Percentiles rank a stretch among this genome's conserved stretches.
Evolutionary conservation across 2,797 vertebrate genomes (phyloP).

Genomic region (Prionace glauca): DNA sequence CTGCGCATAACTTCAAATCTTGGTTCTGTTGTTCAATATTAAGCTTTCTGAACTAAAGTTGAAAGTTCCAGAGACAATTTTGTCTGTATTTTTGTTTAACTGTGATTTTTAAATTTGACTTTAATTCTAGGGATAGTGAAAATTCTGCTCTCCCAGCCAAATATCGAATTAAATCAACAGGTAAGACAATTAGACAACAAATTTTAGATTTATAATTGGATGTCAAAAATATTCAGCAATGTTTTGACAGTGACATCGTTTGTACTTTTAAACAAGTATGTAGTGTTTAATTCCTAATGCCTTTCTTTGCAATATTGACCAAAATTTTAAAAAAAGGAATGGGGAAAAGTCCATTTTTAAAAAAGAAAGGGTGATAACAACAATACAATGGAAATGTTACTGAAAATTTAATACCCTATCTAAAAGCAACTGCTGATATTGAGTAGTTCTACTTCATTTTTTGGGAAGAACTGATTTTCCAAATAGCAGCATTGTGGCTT

Average conservation of each 20-base stretch:
- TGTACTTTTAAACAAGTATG: background rate
- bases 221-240: background rate
- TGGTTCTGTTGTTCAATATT: background rate
- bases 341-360: background rate
- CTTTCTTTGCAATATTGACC: background rate
- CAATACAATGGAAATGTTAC: background rate
- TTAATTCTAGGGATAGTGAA: constrained; percentile 80
- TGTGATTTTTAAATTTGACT: background rate
- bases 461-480: background rate
- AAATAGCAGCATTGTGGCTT: background rate
- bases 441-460: background rate
- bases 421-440: background rate
- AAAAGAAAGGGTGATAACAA: background rate
- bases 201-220: background rate
- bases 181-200: constrained; percentile 52
- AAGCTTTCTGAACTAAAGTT: background rate
- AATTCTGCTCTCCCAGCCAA: constrained; percentile 75
- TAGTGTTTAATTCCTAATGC: background rate
- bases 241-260: background rate
- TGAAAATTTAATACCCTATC: background rate
- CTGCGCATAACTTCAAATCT: background rate
- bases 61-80: background rate
- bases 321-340: background rate
- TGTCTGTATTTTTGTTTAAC: background rate
- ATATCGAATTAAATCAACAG: constrained; percentile 92